These are phyloP conservation scores for Drosophila miranda DNA, from an alignment of 1,140 invertebrate genomes.

Conservation along the genomic window DNA sequence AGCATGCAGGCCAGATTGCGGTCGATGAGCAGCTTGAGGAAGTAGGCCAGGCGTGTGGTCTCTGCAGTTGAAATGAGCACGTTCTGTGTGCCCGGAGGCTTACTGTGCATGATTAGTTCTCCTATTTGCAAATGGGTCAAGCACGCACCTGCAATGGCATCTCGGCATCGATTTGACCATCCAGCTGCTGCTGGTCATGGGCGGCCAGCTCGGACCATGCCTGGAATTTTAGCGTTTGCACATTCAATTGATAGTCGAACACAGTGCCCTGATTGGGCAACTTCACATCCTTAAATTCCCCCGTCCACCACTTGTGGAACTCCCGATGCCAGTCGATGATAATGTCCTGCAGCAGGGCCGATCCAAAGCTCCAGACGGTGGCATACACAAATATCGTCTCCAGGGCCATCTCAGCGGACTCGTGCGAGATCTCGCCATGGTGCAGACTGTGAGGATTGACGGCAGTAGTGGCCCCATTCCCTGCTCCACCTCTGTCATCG, in stretches of 20 bases:
- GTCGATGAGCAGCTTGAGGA: slow-evolving; percentile 93
- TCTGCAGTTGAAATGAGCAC: slow-evolving; percentile 93
- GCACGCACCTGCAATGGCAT: slow-evolving; percentile 86
- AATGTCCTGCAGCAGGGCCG: slow-evolving; percentile 94
- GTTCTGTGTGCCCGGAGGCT: slow-evolving; percentile 84
- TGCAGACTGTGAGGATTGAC: slow-evolving; percentile 60
- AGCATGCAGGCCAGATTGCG: slow-evolving; percentile 94
- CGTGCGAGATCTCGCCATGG: slow-evolving; percentile 59
- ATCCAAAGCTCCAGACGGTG: slow-evolving; percentile 96
- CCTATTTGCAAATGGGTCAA: slow-evolving; percentile 20
- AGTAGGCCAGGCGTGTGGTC: slow-evolving; percentile 94
- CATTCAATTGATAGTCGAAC: slow-evolving; percentile 95
- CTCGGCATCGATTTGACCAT: slow-evolving; percentile 88
- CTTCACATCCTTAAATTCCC: slow-evolving; percentile 93
- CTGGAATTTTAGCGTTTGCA: slow-evolving; percentile 91
- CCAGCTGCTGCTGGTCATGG: slow-evolving; percentile 90
- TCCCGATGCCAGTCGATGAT: slow-evolving; percentile 94
- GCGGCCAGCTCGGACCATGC: slow-evolving; percentile 91
- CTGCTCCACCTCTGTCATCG: slow-evolving; percentile 8
- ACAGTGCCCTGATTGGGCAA: slow-evolving; percentile 92
- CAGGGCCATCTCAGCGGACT: slow-evolving; percentile 60
- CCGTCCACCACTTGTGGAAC: slow-evolving; percentile 93
- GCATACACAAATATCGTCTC: slow-evolving; percentile 97
- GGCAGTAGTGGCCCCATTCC: slow-evolving; percentile 1
- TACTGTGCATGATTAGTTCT: slow-evolving; percentile 53